Evolutionary conservation across 2,888 invertebrate species (phyloP).

Genomic region (Eupithecia subumbrata): DNA sequence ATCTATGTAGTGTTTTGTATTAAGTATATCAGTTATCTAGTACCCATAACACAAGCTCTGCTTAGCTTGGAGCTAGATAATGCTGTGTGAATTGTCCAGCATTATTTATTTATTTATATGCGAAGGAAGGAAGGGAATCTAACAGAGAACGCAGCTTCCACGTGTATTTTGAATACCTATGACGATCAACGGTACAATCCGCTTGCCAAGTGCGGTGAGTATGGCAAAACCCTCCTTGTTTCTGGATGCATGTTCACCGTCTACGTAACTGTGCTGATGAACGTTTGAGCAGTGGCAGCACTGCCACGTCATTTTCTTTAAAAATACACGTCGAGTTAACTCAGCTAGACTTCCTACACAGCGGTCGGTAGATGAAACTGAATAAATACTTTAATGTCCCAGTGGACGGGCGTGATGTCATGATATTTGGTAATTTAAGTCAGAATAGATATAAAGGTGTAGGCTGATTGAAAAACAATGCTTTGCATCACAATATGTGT

Average conservation of each 20-base stretch:
- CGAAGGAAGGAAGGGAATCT: no score
- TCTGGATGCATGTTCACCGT: background rate
- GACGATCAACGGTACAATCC: background rate
- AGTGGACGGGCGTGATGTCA: background rate
- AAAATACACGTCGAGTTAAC: constrained; percentile 6
- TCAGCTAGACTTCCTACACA: background rate
- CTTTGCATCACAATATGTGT: background rate
- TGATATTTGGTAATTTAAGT: background rate
- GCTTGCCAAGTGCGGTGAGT: background rate
- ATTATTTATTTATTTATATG: no score
- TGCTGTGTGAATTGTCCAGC: no score
- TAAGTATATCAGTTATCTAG: no score
- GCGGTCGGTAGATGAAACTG: background rate
- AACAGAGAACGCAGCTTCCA: no score
- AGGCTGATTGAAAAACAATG: background rate
- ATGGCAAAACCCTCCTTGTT: background rate
- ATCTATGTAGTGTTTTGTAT: no score
- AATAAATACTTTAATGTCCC: background rate
- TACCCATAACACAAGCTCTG: no score
- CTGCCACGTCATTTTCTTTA: background rate
- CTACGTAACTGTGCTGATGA: background rate
- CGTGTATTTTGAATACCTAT: no score
- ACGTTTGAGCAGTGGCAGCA: background rate
- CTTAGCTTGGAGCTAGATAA: no score
- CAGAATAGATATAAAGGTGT: background rate